phyloP scores from a whole-genome alignment of 2,888 invertebrate species.

The Megamerina dolium region DNA sequence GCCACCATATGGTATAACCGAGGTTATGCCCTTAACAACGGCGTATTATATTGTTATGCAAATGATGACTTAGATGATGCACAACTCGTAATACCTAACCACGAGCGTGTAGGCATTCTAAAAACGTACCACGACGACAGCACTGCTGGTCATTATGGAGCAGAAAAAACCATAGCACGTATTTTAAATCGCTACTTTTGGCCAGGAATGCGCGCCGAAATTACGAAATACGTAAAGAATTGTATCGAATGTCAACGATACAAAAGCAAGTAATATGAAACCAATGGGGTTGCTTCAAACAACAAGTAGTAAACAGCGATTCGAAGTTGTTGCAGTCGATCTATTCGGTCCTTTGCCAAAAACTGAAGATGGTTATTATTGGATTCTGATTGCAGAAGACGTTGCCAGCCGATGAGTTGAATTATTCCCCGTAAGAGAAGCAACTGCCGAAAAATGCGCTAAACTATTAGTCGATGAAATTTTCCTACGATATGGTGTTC shows the following conservation, averaged over 20 bases:
- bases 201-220: conserved; percentile 16
- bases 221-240: conserved; percentile 6
- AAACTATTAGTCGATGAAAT: conserved; percentile 28
- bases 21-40: conserved; percentile 7
- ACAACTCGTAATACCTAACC: conserved; percentile 8
- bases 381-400: conserved; percentile 29
- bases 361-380: conserved; percentile 13
- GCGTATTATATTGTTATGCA: conserved; percentile 7
- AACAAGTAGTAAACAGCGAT: no score
- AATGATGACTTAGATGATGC: conserved; percentile 12
- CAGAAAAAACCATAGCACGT: conserved; percentile 13
- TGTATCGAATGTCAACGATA: conserved; percentile 18
- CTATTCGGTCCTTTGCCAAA: conserved; percentile 10
- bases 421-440: conserved; percentile 28
- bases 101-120: conserved; percentile 7
- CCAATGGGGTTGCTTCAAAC: no score
- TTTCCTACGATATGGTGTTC: conserved; percentile 33
- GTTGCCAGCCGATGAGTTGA: conserved; percentile 25
- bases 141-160: conserved; percentile 21
- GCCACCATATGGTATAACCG: background rate
- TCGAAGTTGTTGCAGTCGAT: conserved; percentile 19
- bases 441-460: conserved; percentile 31
- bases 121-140: conserved; percentile 17
- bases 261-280: conserved; percentile 17
- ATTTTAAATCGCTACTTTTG: conserved; percentile 19